These are phyloP conservation scores for Phania funesta DNA, from an alignment of 2,888 invertebrate species.

Conservation along the genomic window DNA sequence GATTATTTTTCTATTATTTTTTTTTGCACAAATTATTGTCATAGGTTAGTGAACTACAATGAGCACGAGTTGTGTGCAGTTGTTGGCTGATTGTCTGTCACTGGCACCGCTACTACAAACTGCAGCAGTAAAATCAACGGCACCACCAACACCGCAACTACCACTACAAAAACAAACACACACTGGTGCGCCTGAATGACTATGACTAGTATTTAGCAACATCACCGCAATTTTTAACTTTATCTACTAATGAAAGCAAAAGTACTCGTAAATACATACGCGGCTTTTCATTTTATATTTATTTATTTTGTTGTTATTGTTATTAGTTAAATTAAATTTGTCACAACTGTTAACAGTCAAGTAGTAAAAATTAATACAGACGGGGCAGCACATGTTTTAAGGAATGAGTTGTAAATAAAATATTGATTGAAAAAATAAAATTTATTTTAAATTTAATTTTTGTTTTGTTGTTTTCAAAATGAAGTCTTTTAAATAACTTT, in stretches of 20 bases:
- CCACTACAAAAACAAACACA: background rate
- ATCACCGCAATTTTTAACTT: constrained; percentile 54
- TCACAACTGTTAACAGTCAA: constrained; percentile 43
- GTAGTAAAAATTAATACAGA: background rate
- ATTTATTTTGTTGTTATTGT: constrained; percentile 38
- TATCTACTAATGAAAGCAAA: constrained; percentile 73
- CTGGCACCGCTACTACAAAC: constrained; percentile 1
- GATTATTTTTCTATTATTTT: constrained; percentile 55
- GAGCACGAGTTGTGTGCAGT: constrained; percentile 62
- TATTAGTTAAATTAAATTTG: constrained; percentile 63
- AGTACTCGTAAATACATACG: constrained; percentile 66
- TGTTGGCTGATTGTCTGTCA: constrained; percentile 42
- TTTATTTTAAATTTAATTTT: background rate
- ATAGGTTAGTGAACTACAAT: constrained; percentile 75
- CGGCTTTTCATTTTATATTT: constrained; percentile 10
- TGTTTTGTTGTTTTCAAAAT: background rate
- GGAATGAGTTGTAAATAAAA: constrained; percentile 7
- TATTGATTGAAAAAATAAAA: background rate
- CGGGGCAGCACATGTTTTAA: background rate
- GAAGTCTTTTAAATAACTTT: constrained; percentile 13
- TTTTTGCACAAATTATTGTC: constrained; percentile 75
- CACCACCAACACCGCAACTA: constrained; percentile 25
- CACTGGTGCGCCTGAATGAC: constrained; percentile 14
- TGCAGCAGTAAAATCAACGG: constrained; percentile 11
- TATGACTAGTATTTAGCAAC: constrained; percentile 47